These are phyloP conservation scores for Lichenostomus cassidix DNA, from an alignment of 2,113 vertebrate species.

Conservation along the genomic window DNA sequence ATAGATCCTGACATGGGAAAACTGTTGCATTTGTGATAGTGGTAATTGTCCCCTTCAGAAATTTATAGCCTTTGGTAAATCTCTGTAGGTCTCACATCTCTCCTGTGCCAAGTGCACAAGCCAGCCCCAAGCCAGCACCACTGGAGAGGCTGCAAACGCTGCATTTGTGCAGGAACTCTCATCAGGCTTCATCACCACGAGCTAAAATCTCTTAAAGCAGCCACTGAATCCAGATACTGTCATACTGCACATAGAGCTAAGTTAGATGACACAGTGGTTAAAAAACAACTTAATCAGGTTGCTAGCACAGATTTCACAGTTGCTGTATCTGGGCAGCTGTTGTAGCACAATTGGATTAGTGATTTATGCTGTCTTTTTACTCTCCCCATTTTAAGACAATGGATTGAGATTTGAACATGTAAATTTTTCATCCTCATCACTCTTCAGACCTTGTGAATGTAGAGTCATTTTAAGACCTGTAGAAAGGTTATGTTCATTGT, in stretches of 20 bases:
- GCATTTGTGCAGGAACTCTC: not conserved
- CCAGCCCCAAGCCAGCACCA: not conserved
- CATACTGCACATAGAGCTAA: not conserved
- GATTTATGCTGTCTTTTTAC: not conserved
- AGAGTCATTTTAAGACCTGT: not conserved
- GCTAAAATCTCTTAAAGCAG: not conserved
- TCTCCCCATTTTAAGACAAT: not conserved
- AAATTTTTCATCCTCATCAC: not conserved
- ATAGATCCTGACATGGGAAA: slow-evolving; percentile 7
- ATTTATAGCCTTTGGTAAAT: not conserved
- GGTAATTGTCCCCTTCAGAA: not conserved
- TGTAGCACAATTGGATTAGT: not conserved
- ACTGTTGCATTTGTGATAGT: not conserved
- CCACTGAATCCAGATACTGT: not conserved
- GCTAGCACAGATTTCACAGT: not conserved
- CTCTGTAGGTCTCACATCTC: not conserved
- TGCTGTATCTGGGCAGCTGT: not conserved
- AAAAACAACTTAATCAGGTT: slow-evolving; percentile 11
- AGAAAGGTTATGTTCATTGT: not conserved
- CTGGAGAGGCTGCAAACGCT: not conserved
- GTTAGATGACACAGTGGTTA: not conserved
- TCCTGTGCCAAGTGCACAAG: not conserved
- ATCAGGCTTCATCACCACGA: accelerated
- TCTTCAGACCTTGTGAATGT: not conserved
- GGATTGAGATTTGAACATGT: not conserved